These are phyloP conservation scores for Galago senegalensis DNA, from an alignment of 2,797 vertebrate genomes.

Conservation along the genomic window DNA sequence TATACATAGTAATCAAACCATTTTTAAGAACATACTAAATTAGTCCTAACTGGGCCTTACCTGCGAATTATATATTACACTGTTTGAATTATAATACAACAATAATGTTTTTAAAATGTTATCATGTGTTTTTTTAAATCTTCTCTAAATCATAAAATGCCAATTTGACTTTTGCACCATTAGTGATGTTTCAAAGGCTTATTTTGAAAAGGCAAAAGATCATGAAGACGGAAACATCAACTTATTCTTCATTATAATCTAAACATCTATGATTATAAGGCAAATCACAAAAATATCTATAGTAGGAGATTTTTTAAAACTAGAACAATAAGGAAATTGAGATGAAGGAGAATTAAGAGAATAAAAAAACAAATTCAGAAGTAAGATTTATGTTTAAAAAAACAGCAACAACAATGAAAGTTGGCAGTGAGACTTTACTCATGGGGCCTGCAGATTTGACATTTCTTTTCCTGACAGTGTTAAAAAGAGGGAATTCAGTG, in stretches of 20 bases:
- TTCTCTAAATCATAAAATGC: constrained; percentile 66
- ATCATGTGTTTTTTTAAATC: constrained; percentile 47
- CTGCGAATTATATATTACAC: constrained; percentile 27
- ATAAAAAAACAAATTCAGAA: constrained; percentile 43
- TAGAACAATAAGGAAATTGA: constrained; percentile 23
- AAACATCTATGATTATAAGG: constrained; percentile 52
- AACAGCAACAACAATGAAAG: background rate
- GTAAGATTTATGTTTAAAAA: constrained; percentile 13
- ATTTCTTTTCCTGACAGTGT: constrained; percentile 8
- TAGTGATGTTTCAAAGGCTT: constrained; percentile 55
- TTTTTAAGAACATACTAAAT: constrained; percentile 47
- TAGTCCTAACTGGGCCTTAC: constrained; percentile 3
- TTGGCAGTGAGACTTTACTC: constrained; percentile 9
- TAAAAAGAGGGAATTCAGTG: background rate
- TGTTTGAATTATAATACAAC: constrained; percentile 62
- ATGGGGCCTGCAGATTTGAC: background rate
- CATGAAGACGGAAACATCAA: constrained; percentile 59
- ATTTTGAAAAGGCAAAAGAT: constrained; percentile 60
- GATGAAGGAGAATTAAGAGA: constrained; percentile 35
- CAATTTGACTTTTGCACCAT: constrained; percentile 44
- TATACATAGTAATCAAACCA: background rate
- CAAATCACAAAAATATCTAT: constrained; percentile 45
- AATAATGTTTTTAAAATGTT: constrained; percentile 57
- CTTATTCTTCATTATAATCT: constrained; percentile 46
- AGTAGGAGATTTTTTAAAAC: background rate